Evolutionary conservation across 23 tunicate genomes (phyloP).

Genomic region (Trididemnum clinides): DNA sequence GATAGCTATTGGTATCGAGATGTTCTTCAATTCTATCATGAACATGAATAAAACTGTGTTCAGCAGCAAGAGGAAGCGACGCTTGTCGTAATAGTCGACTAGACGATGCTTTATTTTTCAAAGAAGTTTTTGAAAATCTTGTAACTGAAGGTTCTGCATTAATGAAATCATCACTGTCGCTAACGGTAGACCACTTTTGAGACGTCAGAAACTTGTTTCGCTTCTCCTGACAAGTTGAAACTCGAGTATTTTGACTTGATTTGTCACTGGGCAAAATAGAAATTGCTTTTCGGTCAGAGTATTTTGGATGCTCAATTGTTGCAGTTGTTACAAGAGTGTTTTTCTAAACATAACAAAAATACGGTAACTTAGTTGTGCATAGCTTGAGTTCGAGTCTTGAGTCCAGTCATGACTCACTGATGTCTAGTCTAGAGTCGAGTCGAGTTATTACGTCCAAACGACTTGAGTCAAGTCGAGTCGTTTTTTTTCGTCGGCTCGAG

Average conservation of each 20-base stretch:
- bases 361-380: too few species aligned
- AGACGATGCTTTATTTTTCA: background rate
- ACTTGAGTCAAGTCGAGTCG: too few species aligned
- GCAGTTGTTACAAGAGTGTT: background rate
- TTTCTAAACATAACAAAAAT: background rate
- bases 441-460: too few species aligned
- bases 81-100: background rate
- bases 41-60: background rate
- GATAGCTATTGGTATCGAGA: too few species aligned
- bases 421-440: too few species aligned
- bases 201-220: background rate
- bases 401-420: too few species aligned
- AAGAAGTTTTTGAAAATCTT: too few species aligned
- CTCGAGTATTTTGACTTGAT: background rate
- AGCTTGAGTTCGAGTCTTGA: too few species aligned
- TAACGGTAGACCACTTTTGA: constrained; percentile 20
- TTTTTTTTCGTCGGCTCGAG: too few species aligned
- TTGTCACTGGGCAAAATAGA: too few species aligned
- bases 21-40: constrained; percentile 1
- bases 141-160: background rate
- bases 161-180: background rate
- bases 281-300: background rate
- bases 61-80: constrained; percentile 11
- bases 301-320: background rate
- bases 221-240: background rate